Evolutionary conservation across 2,113 vertebrate species (phyloP), one percentile per base, ranked within the genome.

Genomic region (Cinclus mexicanus): DNA sequence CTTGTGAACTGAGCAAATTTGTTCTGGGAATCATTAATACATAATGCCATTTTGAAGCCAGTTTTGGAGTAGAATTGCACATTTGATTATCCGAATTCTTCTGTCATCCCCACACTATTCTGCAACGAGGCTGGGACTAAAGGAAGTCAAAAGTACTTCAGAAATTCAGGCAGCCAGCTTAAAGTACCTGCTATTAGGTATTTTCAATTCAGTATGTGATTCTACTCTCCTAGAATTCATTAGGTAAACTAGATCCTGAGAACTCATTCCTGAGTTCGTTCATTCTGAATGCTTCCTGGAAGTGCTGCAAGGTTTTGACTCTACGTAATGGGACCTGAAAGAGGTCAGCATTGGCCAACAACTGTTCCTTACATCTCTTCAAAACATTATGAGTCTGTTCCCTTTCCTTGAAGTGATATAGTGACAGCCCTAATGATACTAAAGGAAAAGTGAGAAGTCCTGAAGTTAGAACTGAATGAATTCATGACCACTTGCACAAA

Each of bases 21-120:
- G 67, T 88, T 95, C 93, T 96, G 96, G 94, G 70, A 97, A 86
- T 95, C 85, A 90, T 97, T 94, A 96, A 92, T 92, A 64, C 18
- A 87, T 60, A 94, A 93, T 93, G 93, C 91, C 94, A 95, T 95
- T 96, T 80, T 88, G 78, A 93, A 95, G 74, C 55, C 74, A 86
- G 52, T 56, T 93, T 93, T 76, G 44, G 79, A 93, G 69, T 78
- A 61, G 57, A 91, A 94, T 61, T 83, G 71, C 71, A 83, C 22
- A 31, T 63, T 86, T 2, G 6, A 70, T 67, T 83, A 33, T 95
- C 65, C 81, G 89, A 97, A 95, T 88, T 60, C 64, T 93, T 87
- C 90, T 90, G 82, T 97, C 85, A 92, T 90, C 56, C 83, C 35
- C 46, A 94, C 35, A 91, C 33, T 70, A 80, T 74, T 91, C 87